phyloP scores from a whole-genome alignment of 2,888 invertebrate genomes.

The Xestia ashworthii region DNA sequence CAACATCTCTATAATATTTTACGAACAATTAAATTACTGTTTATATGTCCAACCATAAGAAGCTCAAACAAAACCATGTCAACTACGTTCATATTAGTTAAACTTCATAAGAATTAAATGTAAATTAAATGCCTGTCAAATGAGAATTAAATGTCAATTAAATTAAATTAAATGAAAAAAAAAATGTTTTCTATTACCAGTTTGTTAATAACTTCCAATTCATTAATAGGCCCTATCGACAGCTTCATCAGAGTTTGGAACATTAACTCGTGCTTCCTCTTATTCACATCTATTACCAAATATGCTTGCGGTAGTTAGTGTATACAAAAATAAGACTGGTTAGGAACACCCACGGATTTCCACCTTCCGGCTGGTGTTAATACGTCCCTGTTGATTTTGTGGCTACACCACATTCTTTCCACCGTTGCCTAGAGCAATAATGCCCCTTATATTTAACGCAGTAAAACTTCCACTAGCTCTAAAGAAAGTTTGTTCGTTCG shows the following conservation, averaged over 20 bases:
- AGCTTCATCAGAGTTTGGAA: slow-evolving; percentile 42
- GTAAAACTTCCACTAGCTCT: slow-evolving; percentile 67
- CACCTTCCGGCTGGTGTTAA: slow-evolving; percentile 86
- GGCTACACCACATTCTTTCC: slow-evolving; percentile 76
- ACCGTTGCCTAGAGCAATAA: slow-evolving; percentile 74
- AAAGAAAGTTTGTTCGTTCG: slow-evolving; percentile 67
- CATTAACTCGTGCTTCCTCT: slow-evolving; percentile 63
- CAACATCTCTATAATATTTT: too few relatives aligned
- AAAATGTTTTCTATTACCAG: slow-evolving; percentile 23
- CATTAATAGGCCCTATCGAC: slow-evolving; percentile 32
- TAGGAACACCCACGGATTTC: slow-evolving; percentile 88
- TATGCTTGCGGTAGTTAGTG: slow-evolving; percentile 80
- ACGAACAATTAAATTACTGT: too few relatives aligned
- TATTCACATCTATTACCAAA: slow-evolving; percentile 80
- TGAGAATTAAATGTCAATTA: too few relatives aligned
- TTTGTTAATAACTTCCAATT: slow-evolving; percentile 28
- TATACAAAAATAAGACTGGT: slow-evolving; percentile 83
- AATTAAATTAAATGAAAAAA: too few relatives aligned
- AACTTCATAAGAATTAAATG: too few relatives aligned
- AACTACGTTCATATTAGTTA: too few relatives aligned
- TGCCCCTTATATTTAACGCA: slow-evolving; percentile 74
- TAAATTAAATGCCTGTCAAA: too few relatives aligned
- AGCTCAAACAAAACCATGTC: too few relatives aligned
- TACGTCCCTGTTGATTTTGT: slow-evolving; percentile 87
- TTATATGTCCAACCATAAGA: too few relatives aligned